Evolutionary conservation across 2,888 invertebrate genomes (phyloP), one percentile per base, ranked within the genome.

Genomic region (Taenaris catops): DNA sequence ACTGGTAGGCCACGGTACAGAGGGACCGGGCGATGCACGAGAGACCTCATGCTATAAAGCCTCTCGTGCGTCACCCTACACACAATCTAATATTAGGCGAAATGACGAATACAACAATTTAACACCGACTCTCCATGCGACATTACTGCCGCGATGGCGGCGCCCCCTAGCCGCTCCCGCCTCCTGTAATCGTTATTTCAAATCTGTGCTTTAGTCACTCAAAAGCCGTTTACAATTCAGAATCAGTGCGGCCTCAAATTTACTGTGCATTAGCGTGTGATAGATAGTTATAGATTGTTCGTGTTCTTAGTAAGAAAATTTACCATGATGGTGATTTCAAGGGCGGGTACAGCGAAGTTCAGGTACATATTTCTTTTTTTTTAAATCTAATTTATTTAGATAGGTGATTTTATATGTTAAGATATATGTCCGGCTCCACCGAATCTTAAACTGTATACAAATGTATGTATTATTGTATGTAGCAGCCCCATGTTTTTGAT

Each of bases 111-210:
- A 81, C 80, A 76, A 79, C 81, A 78, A 70, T 63, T 60, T 70
- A 79, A 83, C 83, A 86, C 76, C 68, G 75, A 84, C 55, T 66
- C 64, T 74, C 75, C 84, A 84, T 84, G 84, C 84, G 80, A 84
- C 81, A 79, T 57, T 58, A 54, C 56, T 64, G 81, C 78, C 78
- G 80, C 78, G 66, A 62, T 59, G 70, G 71, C 70, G 63, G 68
- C 75, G 72, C 72, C 70, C 65, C 60, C 61, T 41, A 51, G 52
- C 69, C 68, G 61, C 69, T 59, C 68, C 79, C 81, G 79, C 78
- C 78, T 58, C 72, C 76, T 63, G 67, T 55, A 67, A 64, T 67
- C 70, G 43, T 51, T 33, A 36, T 41, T 37, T 36, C 24, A 24
- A 38, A 37, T 11, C 19, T 25, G 48, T 48, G 49, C 48, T 44